Evolutionary conservation across 2,797 vertebrate species (phyloP).

Genomic region (Cryptoblepharus egeriae): DNA sequence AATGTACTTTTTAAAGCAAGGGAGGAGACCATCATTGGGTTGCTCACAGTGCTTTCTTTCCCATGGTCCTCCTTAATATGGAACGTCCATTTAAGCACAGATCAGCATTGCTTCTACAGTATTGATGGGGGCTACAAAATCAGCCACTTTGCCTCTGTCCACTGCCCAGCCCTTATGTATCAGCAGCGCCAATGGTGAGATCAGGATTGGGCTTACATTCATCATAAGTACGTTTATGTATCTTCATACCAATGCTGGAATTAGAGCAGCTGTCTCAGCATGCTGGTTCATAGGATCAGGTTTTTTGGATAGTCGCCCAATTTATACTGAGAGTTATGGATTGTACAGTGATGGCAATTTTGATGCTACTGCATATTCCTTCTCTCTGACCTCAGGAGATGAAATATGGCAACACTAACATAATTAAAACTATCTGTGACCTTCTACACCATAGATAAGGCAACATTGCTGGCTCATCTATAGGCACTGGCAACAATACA

Average conservation of each 20-base stretch:
- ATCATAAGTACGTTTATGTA: not conserved
- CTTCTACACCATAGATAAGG: slow-evolving; percentile 3
- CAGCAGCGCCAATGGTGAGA: not conserved
- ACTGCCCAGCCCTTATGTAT: not conserved
- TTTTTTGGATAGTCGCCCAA: not conserved
- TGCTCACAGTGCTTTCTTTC: too few relatives aligned
- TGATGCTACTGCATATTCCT: slow-evolving; percentile 3
- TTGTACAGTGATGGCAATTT: not conserved
- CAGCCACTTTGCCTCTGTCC: not conserved
- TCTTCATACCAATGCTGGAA: not conserved
- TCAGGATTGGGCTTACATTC: not conserved
- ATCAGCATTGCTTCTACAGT: too few relatives aligned
- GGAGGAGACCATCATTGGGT: too few relatives aligned
- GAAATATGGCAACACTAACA: slow-evolving; percentile 3
- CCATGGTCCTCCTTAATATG: too few relatives aligned
- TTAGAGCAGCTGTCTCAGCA: not conserved
- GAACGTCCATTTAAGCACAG: too few relatives aligned
- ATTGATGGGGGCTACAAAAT: not conserved
- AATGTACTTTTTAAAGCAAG: too few relatives aligned
- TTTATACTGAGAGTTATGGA: slow-evolving; percentile 15
- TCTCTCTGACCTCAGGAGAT: slow-evolving; percentile 7
- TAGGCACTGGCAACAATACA: not conserved
- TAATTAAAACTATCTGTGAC: slow-evolving; percentile 12
- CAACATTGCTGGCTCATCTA: not conserved
- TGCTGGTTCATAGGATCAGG: not conserved